Evolutionary conservation across 2,888 invertebrate genomes (phyloP).

Genomic region (Psococerastis gibbosa): DNA sequence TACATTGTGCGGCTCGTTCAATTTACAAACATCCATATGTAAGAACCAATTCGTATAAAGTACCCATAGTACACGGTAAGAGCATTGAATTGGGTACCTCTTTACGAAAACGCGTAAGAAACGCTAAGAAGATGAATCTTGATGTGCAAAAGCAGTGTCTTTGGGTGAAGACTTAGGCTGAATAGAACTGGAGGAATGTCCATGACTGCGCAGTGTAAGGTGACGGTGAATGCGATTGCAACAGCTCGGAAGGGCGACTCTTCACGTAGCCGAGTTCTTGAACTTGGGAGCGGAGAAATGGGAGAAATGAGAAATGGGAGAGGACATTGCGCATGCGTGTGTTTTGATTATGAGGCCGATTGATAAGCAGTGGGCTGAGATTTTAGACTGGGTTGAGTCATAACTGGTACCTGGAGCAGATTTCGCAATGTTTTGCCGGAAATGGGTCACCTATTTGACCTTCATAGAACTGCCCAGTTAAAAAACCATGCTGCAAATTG

Average conservation of each 20-base stretch:
- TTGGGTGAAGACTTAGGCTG: background rate
- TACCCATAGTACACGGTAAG: too few species aligned
- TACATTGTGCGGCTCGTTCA: too few species aligned
- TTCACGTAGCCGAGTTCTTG: background rate
- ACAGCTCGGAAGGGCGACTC: background rate
- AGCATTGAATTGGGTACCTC: too few species aligned
- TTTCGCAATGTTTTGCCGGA: background rate
- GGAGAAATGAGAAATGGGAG: background rate
- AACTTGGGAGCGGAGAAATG: background rate
- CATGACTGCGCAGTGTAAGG: background rate
- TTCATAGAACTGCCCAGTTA: too few species aligned
- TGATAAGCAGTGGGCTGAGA: background rate
- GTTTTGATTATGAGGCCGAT: too few species aligned
- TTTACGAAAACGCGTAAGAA: background rate
- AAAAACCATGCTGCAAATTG: too few species aligned
- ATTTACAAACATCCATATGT: too few species aligned
- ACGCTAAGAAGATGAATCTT: background rate
- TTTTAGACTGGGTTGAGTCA: background rate
- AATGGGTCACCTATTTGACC: too few species aligned
- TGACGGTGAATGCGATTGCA: background rate
- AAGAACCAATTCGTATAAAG: too few species aligned
- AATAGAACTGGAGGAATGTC: background rate
- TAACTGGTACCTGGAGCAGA: background rate
- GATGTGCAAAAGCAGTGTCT: background rate
- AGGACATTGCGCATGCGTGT: background rate